phyloP scores from a whole-genome alignment of 1,140 invertebrate genomes.

The Grapholita molesta region DNA sequence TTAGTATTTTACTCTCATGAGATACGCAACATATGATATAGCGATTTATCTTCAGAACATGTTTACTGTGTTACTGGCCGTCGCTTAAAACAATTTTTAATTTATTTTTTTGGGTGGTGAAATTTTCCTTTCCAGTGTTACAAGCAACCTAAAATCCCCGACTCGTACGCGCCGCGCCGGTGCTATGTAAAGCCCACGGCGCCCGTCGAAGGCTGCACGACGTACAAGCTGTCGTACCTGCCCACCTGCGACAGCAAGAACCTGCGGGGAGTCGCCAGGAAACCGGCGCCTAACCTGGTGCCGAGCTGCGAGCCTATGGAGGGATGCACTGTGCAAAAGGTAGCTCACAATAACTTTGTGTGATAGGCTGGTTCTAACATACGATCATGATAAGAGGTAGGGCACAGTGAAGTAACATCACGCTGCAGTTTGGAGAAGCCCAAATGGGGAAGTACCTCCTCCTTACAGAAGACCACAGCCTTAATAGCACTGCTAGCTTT shows the following conservation, averaged over 20 bases:
- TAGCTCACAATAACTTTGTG: constrained; percentile 45
- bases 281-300: constrained; percentile 65
- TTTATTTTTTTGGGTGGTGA: too few relatives aligned
- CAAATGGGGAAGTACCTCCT: too few relatives aligned
- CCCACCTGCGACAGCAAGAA: constrained; percentile 70
- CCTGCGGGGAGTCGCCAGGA: constrained; percentile 56
- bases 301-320: constrained; percentile 79
- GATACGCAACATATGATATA: too few relatives aligned
- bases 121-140: constrained; percentile 48
- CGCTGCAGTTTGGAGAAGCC: too few relatives aligned
- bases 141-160: constrained; percentile 65
- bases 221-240: constrained; percentile 74
- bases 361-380: too few relatives aligned
- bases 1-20: too few relatives aligned
- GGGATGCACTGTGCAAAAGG: constrained; percentile 79
- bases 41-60: too few relatives aligned
- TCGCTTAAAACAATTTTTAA: not conserved
- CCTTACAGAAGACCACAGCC: too few relatives aligned
- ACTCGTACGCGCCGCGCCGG: constrained; percentile 62
- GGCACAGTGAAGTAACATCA: too few relatives aligned
- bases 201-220: constrained; percentile 75
- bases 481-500: too few relatives aligned
- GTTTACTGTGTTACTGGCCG: too few relatives aligned
- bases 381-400: too few relatives aligned
- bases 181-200: constrained; percentile 63